Base-by-base conservation (phyloP, 37 sponge, comb jelly and placozoan genomes). In the Crambe crambe region DNA sequence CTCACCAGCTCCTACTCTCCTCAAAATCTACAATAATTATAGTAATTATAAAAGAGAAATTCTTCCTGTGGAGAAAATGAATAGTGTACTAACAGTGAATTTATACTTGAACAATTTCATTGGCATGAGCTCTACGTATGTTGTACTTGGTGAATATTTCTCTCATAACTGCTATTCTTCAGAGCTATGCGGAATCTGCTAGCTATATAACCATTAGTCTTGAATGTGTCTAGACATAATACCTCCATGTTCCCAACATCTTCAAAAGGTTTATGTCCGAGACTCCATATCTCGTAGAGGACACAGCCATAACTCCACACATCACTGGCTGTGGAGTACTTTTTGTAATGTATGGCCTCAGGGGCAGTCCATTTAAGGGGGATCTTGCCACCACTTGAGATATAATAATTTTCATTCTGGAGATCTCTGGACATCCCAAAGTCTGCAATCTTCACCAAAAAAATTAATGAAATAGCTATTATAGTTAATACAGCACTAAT, bases 371-470 rank as follows among this genome's bases (percentile, higher is more conserved):
- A 82, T 22, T 57, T 72, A 9, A 82, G 29, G 17, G 83, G 83
- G 65, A 82, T 74, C 42, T 39, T 60, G 10, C 65, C 75, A 29
- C 74, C 83, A 61, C 38, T 38, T 42, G 83, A 60, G 9, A 58
- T 31, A 26, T 82, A 73, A 32, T 26, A 60, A 29, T 70, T 62
- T 40, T 70, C 57, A 68, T 80, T 21, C 37, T 54, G 20, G 22
- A 71, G 22, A 32, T 70, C 82, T 58, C 82, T 47, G 38, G 82
- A 56, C 82, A 81, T 58, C 3, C 82, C 82, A 81, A 81, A 81
- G 56, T 81, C 82, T 36, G 69, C 63, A 20, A 61, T 61, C 63
- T 61, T n/a, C n/a, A n/a, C n/a, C n/a, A n/a, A n/a, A n/a, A n/a
- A n/a, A n/a, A n/a, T n/a, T n/a, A n/a, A n/a, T n/a, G n/a, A n/a